These are phyloP conservation scores for Semaprochilodus insignis DNA, from an alignment of 2,797 vertebrate genomes.

Conservation along the genomic window DNA sequence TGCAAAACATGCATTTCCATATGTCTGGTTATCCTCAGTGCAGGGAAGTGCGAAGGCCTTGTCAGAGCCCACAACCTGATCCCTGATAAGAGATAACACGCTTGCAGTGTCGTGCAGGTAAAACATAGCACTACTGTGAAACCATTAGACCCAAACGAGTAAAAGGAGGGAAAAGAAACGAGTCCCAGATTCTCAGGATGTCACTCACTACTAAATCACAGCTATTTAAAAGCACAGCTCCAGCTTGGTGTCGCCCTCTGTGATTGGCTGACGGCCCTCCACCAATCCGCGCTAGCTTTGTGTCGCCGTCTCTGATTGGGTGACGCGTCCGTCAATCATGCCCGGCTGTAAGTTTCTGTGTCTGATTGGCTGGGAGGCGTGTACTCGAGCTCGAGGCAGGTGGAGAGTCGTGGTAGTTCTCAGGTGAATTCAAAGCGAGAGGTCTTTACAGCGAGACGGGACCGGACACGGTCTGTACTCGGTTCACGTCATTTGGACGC, in stretches of 20 bases:
- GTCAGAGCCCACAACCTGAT: not conserved
- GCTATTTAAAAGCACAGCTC: too few species aligned
- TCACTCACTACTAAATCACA: not conserved
- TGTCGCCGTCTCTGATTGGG: not conserved
- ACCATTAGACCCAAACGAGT: not conserved
- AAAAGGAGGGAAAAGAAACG: not conserved
- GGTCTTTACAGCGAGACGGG: not conserved
- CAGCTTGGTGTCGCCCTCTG: too few species aligned
- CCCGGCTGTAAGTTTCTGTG: not conserved
- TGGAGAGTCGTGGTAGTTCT: not conserved
- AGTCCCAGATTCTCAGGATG: not conserved
- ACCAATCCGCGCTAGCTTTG: not conserved
- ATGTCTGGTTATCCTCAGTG: too few species aligned
- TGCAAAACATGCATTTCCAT: not conserved
- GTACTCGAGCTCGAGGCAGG: not conserved
- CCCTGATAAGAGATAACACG: not conserved
- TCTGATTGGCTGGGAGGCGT: conserved; percentile 22
- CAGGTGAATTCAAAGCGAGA: not conserved
- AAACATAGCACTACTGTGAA: not conserved
- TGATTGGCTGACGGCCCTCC: not conserved
- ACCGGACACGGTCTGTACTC: not conserved
- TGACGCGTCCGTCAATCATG: not conserved
- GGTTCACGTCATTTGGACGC: not conserved
- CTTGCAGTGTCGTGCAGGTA: not conserved
- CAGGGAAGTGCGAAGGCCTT: not conserved